A percentile compares a stretch with the other conserved stretches of the same genome.
Evolutionary conservation across 2,113 vertebrate species (phyloP).

Genomic region (Macquaria ambigua): DNA sequence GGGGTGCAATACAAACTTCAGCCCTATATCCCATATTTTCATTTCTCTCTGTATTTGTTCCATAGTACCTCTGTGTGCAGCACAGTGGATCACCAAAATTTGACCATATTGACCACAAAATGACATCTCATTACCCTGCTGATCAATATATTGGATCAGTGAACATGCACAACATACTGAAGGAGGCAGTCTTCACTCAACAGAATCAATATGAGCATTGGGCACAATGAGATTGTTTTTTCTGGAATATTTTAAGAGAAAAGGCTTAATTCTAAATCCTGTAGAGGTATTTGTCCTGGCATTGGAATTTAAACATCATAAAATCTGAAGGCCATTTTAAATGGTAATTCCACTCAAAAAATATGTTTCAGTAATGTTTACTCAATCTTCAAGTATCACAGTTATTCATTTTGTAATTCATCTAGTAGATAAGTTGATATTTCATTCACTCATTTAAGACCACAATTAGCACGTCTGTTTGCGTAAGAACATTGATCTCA

Average conservation of each 20-base stretch:
- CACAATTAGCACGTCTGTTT: background rate
- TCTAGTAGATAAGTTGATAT: background rate
- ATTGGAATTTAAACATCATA: background rate
- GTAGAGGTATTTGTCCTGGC: slow-evolving; percentile 4
- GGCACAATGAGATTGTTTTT: background rate
- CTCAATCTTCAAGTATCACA: background rate
- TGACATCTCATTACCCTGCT: slow-evolving; percentile 37
- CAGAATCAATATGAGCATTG: slow-evolving; percentile 32
- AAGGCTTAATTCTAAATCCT: background rate
- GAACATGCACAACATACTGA: slow-evolving; percentile 24
- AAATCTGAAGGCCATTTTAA: background rate
- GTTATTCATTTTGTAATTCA: background rate
- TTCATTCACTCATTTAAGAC: background rate
- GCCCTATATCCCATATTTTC: background rate
- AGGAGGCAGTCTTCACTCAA: background rate
- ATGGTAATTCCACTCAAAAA: background rate
- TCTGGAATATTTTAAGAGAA: slow-evolving; percentile 3
- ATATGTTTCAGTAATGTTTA: background rate
- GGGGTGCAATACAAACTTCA: background rate
- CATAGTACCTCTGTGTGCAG: background rate
- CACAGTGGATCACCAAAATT: slow-evolving; percentile 6
- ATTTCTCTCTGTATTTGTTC: slow-evolving; percentile 2
- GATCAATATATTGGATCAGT: slow-evolving; percentile 42
- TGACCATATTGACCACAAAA: slow-evolving; percentile 24
- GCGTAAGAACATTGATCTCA: background rate